Conservation (phyloP, 2,113 vertebrate species). For the Phycodurus eques region DNA sequence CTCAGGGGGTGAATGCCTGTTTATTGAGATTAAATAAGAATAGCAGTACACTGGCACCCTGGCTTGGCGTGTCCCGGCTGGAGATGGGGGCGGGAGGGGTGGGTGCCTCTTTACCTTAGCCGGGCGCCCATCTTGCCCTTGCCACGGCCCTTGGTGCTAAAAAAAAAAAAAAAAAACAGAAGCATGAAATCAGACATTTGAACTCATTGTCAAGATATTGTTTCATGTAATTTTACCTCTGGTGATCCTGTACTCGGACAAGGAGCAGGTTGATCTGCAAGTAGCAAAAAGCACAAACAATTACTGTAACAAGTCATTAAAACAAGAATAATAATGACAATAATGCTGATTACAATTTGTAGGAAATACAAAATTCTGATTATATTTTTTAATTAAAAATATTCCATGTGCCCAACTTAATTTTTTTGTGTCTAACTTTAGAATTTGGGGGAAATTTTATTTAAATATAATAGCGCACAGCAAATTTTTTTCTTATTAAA, state of each 20-base stretch:
- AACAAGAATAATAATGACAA: background rate
- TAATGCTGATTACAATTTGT: background rate
- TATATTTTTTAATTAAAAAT: too few relatives aligned
- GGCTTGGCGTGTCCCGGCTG: background rate
- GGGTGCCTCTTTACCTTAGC: conserved; percentile 59
- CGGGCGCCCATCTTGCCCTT: conserved; percentile 71
- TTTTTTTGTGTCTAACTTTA: too few relatives aligned
- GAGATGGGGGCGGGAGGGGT: background rate
- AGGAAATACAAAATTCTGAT: too few relatives aligned
- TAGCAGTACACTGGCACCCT: conserved; percentile 23
- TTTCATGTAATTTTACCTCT: conserved; percentile 53
- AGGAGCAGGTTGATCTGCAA: conserved; percentile 73
- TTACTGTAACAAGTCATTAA: background rate
- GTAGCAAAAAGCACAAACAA: background rate
- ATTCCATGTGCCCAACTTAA: too few relatives aligned
- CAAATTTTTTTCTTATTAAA: too few relatives aligned
- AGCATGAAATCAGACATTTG: background rate
- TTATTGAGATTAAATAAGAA: conserved; percentile 49
- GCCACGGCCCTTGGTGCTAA: conserved; percentile 72
- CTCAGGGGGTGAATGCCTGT: conserved; percentile 22
- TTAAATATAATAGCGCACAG: too few relatives aligned
- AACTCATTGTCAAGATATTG: too few relatives aligned
- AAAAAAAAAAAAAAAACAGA: conserved; percentile 19
- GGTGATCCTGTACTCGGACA: conserved; percentile 68
- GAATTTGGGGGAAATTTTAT: too few relatives aligned